These are phyloP conservation scores for Cavia porcellus DNA, from an alignment of 2,113 vertebrate species.

Conservation along the genomic window DNA sequence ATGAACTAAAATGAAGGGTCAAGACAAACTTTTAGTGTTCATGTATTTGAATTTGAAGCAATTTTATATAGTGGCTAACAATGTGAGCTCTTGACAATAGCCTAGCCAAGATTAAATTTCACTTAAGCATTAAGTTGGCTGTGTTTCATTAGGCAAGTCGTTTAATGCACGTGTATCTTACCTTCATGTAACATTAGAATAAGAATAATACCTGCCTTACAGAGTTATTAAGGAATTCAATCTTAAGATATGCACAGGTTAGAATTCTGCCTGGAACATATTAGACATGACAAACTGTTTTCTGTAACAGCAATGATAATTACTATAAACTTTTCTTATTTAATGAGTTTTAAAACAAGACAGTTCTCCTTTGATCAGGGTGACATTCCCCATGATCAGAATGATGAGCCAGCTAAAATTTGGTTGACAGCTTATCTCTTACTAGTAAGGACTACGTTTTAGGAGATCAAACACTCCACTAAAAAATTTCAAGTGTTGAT, in stretches of 20 bases:
- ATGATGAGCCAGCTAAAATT: neutral
- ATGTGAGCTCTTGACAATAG: neutral
- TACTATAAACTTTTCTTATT: neutral
- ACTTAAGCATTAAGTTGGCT: neutral
- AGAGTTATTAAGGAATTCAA: neutral
- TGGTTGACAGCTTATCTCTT: neutral
- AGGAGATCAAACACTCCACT: neutral
- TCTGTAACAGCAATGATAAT: neutral
- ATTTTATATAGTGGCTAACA: neutral
- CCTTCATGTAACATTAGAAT: neutral
- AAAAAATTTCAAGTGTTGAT: slow-evolving; percentile 3
- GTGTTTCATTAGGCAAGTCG: neutral
- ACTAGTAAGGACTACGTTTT: neutral
- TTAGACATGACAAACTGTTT: neutral
- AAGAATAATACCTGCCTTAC: neutral
- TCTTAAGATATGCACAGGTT: neutral
- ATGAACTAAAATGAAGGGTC: neutral
- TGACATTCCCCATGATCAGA: neutral
- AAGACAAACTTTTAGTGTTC: neutral
- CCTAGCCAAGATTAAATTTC: neutral
- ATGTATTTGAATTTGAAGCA: neutral
- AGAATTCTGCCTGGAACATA: neutral
- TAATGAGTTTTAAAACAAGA: neutral
- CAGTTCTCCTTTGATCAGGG: neutral
- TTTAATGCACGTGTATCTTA: neutral